Conservation (phyloP, 2,888 invertebrate genomes). For the Eudemis profundana region DNA sequence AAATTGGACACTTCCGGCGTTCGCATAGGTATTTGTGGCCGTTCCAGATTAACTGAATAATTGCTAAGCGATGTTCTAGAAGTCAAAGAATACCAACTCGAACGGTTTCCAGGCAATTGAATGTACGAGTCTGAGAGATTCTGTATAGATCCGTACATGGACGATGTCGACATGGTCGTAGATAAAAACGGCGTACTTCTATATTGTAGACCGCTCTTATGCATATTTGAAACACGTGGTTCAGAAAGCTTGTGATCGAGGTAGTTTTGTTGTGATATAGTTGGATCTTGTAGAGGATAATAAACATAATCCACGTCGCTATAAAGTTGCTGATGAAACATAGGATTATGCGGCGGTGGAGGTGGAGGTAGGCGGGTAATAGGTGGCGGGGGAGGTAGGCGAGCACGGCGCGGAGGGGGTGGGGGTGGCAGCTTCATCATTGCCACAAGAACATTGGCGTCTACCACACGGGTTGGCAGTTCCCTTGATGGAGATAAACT, state of each 20-base stretch:
- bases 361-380: constrained; percentile 88
- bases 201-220: constrained; percentile 91
- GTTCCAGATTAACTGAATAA: constrained; percentile 87
- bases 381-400: constrained; percentile 89
- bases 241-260: constrained; percentile 94
- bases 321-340: constrained; percentile 95
- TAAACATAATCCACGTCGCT: constrained; percentile 97
- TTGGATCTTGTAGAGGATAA: constrained; percentile 95
- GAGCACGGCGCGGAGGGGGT: constrained; percentile 83
- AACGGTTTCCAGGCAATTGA: constrained; percentile 86
- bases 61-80: constrained; percentile 85
- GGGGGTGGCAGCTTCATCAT: constrained; percentile 87
- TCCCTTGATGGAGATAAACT: constrained; percentile 80
- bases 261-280: constrained; percentile 95
- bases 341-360: constrained; percentile 92
- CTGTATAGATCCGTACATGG: constrained; percentile 92
- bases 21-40: constrained; percentile 87
- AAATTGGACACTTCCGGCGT: constrained; percentile 83
- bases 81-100: constrained; percentile 87
- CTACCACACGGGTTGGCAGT: constrained; percentile 67
- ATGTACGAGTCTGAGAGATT: constrained; percentile 91
- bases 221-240: constrained; percentile 86
- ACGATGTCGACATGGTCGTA: constrained; percentile 87
- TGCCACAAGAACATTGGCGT: constrained; percentile 84
- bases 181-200: constrained; percentile 93